These are phyloP conservation scores for Poliocrania exsul DNA, from an alignment of 2,797 vertebrate species.

Conservation along the genomic window DNA sequence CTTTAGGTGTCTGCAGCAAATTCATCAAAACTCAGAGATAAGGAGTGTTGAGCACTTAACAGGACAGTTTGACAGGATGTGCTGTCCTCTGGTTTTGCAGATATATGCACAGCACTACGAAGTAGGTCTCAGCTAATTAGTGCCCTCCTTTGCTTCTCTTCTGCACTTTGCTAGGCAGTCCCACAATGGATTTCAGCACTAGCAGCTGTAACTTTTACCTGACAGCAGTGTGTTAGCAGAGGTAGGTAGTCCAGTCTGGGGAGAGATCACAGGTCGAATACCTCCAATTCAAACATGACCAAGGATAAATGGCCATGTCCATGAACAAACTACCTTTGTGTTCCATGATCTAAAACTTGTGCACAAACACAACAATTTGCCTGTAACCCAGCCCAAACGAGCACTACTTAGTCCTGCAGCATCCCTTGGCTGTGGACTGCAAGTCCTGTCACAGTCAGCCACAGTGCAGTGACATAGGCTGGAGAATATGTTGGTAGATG, in stretches of 20 bases:
- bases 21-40: neutral
- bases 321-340: neutral
- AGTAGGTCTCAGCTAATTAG: neutral
- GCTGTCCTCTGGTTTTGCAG: neutral
- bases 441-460: neutral
- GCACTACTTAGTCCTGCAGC: neutral
- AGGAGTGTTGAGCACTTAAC: rapidly evolving
- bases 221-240: rapidly evolving
- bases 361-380: rapidly evolving
- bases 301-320: neutral
- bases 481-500: rapidly evolving
- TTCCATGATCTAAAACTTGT: neutral
- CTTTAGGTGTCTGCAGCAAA: neutral
- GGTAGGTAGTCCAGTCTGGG: neutral
- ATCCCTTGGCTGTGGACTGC: neutral
- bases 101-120: rapidly evolving
- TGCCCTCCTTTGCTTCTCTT: neutral
- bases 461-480: neutral
- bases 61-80: neutral
- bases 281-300: neutral
- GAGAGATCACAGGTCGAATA: neutral
- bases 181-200: neutral
- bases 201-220: neutral
- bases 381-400: neutral
- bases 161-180: neutral